Conservation (phyloP, 2,888 invertebrate genomes). For the Lasioglossum pauxillum region DNA sequence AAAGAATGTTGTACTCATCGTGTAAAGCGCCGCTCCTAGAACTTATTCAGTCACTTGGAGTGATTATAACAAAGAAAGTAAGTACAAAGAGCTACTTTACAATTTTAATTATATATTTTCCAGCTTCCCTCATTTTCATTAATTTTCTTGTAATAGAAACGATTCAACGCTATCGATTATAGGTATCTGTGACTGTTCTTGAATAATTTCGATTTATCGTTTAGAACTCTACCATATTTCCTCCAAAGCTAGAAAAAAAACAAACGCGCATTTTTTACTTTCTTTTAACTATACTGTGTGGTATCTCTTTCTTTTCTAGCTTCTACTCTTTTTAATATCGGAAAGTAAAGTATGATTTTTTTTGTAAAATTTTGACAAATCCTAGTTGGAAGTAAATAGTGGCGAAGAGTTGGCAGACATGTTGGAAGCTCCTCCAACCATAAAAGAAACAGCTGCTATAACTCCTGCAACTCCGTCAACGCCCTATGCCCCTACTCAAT, state of each 20-base stretch:
- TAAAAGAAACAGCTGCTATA: slow-evolving; percentile 80
- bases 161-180: slow-evolving; percentile 17
- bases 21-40: slow-evolving; percentile 97
- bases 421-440: slow-evolving; percentile 83
- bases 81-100: slow-evolving; percentile 72
- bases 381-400: slow-evolving; percentile 83
- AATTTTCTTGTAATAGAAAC: slow-evolving; percentile 21
- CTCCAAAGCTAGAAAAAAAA: not conserved
- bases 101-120: not conserved
- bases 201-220: not conserved
- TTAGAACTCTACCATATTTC: not conserved
- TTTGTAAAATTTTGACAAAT: slow-evolving; percentile 62
- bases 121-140: slow-evolving; percentile 30
- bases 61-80: slow-evolving; percentile 95
- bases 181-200: slow-evolving; percentile 6
- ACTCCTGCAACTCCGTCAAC: slow-evolving; percentile 82
- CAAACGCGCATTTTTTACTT: not conserved
- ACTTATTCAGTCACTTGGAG: slow-evolving; percentile 91
- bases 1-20: slow-evolving; percentile 99
- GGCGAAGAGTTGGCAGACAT: slow-evolving; percentile 83
- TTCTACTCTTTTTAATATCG: slow-evolving; percentile 10
- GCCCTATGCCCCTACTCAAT: slow-evolving; percentile 79
- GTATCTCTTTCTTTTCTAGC: slow-evolving; percentile 25
- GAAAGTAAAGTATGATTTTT: slow-evolving; percentile 52
- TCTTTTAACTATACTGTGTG: slow-evolving; percentile 10